Evolutionary conservation across 2,888 invertebrate species (phyloP).

Genomic region (Onchidella celtica): DNA sequence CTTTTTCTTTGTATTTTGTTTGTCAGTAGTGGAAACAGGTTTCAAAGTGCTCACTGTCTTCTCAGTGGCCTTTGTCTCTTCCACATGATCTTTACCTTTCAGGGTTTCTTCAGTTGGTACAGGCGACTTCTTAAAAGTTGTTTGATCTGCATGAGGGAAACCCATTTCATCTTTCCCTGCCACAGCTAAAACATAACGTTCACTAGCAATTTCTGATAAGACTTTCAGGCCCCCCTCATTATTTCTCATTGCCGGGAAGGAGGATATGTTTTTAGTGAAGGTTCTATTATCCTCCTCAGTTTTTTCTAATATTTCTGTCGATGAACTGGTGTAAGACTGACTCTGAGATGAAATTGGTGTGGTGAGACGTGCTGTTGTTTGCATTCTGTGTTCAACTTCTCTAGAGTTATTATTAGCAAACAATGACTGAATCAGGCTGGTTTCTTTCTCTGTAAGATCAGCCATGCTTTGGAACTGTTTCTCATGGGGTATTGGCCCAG

Average conservation of each 20-base stretch:
- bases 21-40: not conserved
- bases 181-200: constrained; percentile 26
- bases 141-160: not conserved
- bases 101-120: not conserved
- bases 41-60: too few species aligned
- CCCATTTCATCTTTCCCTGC: constrained; percentile 26
- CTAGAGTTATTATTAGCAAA: not conserved
- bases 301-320: not conserved
- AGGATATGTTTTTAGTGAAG: not conserved
- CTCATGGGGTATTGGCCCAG: not conserved
- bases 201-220: constrained; percentile 43
- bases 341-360: not conserved
- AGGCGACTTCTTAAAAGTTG: not conserved
- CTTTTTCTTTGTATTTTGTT: not conserved
- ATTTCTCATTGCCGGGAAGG: constrained; percentile 18
- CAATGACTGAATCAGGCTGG: constrained; percentile 11
- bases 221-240: constrained; percentile 43
- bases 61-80: not conserved
- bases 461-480: constrained; percentile 8
- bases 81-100: not conserved
- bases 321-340: not conserved
- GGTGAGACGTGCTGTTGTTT: not conserved
- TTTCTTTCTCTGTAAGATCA: constrained; percentile 20
- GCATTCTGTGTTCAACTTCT: not conserved
- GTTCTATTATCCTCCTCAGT: not conserved